Percentiles rank a stretch among this genome's conserved stretches.
phyloP scores from a whole-genome alignment of 2,888 invertebrate genomes.

The Entomobrya proxima region DNA sequence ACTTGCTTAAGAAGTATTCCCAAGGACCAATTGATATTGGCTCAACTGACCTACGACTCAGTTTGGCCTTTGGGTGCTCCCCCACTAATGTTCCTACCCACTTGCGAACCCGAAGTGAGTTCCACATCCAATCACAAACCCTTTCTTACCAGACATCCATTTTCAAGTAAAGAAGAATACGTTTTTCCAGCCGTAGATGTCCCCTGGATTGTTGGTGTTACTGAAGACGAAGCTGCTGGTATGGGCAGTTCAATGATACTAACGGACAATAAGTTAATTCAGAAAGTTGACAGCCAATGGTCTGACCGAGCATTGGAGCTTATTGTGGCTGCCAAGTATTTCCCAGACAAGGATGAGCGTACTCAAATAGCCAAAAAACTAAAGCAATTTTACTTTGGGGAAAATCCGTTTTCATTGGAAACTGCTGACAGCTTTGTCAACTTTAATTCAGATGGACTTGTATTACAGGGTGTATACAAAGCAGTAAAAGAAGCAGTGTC shows the following conservation, averaged over 20 bases:
- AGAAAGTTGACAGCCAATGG: background rate
- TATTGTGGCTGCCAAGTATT: background rate
- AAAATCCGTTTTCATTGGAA: background rate
- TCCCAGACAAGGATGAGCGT: background rate
- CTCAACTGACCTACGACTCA: too few relatives aligned
- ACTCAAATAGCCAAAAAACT: background rate
- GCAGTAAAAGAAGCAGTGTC: background rate
- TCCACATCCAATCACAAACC: background rate
- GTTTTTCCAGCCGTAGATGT: background rate
- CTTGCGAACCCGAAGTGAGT: too few relatives aligned
- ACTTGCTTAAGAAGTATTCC: background rate
- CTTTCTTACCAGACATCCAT: background rate
- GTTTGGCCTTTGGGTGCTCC: too few relatives aligned
- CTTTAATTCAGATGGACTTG: background rate
- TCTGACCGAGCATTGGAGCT: background rate
- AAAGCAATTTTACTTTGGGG: constrained; percentile 36
- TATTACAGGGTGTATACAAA: background rate
- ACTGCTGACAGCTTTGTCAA: background rate
- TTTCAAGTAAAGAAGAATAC: background rate
- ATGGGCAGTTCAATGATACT: background rate
- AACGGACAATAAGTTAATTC: background rate
- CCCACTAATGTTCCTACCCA: too few relatives aligned
- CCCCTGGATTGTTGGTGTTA: background rate
- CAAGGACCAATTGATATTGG: background rate
- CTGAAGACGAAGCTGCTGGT: background rate